Evolutionary conservation across 2,797 vertebrate species (phyloP), one percentile per base, ranked within the genome.

Genomic region (Toxotes lorentzi): DNA sequence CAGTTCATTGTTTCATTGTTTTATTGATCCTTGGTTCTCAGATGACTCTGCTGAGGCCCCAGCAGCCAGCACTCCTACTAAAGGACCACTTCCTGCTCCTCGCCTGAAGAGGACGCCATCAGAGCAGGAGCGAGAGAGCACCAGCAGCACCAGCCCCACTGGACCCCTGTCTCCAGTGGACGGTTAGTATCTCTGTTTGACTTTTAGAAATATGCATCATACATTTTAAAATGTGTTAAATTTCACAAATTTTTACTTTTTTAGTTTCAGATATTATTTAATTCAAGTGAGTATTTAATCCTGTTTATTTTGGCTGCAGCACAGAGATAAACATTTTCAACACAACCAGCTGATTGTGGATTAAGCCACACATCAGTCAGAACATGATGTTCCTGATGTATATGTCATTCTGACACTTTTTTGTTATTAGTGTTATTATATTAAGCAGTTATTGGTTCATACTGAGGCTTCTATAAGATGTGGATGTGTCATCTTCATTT

Each of bases 61-160:
- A 10, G 88, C 93, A 0, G 93, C 94, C 19, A 90, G 89, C 41
- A 51, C 82, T 1, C 94, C 96, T 11, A 86, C 96, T 6, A 95
- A 92, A 60, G 88, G 86, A 0, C 96, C 97, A 59, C 93, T 92
- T 95, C 79, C 96, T 92, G 88, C 95, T 92, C 57, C 95, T 91
- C 35, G 94, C 81, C 93, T 96, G 82, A 97, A 95, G 93, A 97
- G 95, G 88, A 89, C 88, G 69, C 91, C 94, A 41, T 97, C 95
- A 0, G 96, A 97, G 66, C 96, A 95, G 84, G 96, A 98, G 87
- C 92, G 82, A 72, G 96, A 95, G 27, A 92, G 93, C 74, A 85
- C 68, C 78, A 94, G 84, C 87, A 95, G 80, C 87, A 95, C 79
- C 69, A 68, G 0, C 48, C 32, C 53, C 5, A 69, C 62, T 19